Evolutionary conservation across 2,797 vertebrate genomes (phyloP), one percentile per base, ranked within the genome.

Genomic region (Buphagus erythrorhynchus): DNA sequence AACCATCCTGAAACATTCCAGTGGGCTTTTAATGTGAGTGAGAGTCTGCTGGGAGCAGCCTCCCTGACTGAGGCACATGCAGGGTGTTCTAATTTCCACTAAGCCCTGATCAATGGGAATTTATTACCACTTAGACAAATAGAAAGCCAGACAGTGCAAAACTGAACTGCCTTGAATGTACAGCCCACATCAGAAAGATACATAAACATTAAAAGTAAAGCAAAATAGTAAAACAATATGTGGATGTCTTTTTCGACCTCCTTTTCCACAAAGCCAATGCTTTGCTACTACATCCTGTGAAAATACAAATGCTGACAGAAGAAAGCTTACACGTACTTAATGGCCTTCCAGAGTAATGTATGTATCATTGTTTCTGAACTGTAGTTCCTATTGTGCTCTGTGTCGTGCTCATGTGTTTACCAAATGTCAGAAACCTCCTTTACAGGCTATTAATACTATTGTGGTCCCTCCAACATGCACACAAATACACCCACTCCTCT

Each of bases 61-160:
- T 97, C 72, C 78, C 90, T 4, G 29, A 43, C 59, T 19, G 31
- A 85, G 75, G 88, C 74, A 90, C 88, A 86, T 83, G 82, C 55
- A 95, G 80, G 95, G 93, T 96, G 94, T 96, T 97, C 86, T 87
- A 88, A 96, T 97, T 97, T 97, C 92, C 95, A 92, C 95, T 93
- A 96, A 96, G 92, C 61, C 61, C 87, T 93, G 94, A 97, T 97
- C 96, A 97, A 97, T 96, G 93, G 86, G 85, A 94, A 95, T 97
- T 97, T 97, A 97, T 97, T 94, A 82, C 87, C 83, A 93, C 95
- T 96, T 92, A 97, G 75, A 93, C 87, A 97, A 96, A 97, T 87
- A 97, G 95, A 96, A 96, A 90, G 40, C 83, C 80, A 95, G 72
- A 77, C 68, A 67, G 55, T 7, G 9, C 66, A 83, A 94, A 96